phyloP scores from a whole-genome alignment of 2,797 vertebrate genomes.

The Dromococcyx pavoninus region DNA sequence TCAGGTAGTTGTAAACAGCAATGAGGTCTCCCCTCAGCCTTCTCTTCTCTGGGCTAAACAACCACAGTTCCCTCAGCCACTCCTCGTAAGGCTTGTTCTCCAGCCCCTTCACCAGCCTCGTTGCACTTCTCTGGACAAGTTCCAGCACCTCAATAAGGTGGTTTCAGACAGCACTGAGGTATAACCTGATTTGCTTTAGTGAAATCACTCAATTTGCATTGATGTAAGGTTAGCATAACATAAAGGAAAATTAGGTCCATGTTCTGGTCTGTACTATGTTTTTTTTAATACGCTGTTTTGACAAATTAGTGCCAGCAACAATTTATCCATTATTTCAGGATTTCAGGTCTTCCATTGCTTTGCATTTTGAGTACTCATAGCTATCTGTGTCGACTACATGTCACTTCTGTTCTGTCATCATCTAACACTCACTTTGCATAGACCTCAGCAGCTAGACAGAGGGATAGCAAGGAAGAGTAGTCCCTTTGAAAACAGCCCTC shows the following conservation, averaged over 20 bases:
- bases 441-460: neutral
- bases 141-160: no score
- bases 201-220: neutral
- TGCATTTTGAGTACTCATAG: neutral
- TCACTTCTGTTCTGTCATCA: neutral
- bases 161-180: neutral
- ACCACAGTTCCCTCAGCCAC: no score
- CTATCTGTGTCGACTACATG: neutral
- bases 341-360: neutral
- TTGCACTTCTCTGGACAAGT: no score
- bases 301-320: neutral
- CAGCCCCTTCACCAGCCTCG: no score
- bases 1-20: no score
- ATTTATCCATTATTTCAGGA: neutral
- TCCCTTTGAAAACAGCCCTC: neutral
- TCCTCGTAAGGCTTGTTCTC: no score
- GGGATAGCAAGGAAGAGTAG: neutral
- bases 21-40: no score
- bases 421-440: neutral
- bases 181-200: neutral
- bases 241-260: neutral
- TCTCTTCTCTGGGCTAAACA: no score
- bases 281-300: neutral
- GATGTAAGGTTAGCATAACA: neutral
- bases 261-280: neutral